Base-by-base conservation (phyloP, 2,113 vertebrate genomes). In the Notarius lentiginosus region DNA sequence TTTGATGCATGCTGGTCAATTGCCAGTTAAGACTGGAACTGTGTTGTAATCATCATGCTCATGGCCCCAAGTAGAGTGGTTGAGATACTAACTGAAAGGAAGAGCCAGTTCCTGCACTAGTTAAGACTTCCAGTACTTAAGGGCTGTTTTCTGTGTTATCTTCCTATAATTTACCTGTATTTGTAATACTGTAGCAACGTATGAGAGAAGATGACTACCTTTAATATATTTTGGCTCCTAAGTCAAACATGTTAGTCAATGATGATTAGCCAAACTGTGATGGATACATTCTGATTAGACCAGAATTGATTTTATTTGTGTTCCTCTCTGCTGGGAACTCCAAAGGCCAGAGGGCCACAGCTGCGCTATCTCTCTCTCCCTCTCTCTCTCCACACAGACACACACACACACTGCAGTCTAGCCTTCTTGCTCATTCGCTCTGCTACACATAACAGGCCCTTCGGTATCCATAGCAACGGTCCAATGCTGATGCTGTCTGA, bases 391-490 rank as follows among this genome's bases (percentile, higher is more conserved):
- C 58, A 79, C 27, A 65, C 77, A 58, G 83, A 75, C 65, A 72
- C 47, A 41, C 80, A 86, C 77, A 60, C 14, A 73, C 77, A 55
- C 27, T 15, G 61, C 79, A 61, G 83, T 88, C 82, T 75, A 75
- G 75, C 83, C 90, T 91, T 90, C 92, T 91, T 92, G 82, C 61
- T 90, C 88, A 90, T 91, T 91, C 91, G 94, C 87, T 66, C 80
- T 75, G 34, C 84, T 72, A 18, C 72, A 66, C 79, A 84, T 83
- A 60, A 72, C 90, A 85, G 90, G 89, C 87, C 84, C 56, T 88
- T 87, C 86, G 68, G 92, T 95, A 92, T 88, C 93, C 91, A 95
- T 93, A 91, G 94, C 90, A 92, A 94, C 93, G 56, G 82, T 90
- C 89, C 83, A 89, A 93, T 93, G 91, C 91, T 91, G 91, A 91